Conservation (phyloP, 2,888 invertebrate genomes). For the Polymixis flavicincta region DNA sequence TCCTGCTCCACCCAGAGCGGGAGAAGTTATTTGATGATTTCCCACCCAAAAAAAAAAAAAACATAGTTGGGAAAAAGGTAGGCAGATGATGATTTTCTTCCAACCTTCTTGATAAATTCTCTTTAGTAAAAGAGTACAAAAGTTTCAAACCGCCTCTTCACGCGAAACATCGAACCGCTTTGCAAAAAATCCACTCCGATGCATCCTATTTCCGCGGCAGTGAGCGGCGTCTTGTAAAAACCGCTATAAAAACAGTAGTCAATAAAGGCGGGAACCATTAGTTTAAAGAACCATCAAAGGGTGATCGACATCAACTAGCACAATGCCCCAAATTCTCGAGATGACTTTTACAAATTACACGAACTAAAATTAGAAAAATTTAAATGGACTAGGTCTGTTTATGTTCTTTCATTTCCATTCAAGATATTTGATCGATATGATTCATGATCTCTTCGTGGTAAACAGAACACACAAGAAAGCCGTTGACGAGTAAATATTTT, state of each 20-base stretch:
- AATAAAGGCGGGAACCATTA: background rate
- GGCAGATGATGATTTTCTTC: too few species aligned
- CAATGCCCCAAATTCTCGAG: slow-evolving; percentile 35
- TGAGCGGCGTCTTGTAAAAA: too few species aligned
- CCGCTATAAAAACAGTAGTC: background rate
- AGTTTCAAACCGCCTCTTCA: too few species aligned
- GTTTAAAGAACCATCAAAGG: background rate
- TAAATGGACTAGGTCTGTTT: slow-evolving; percentile 28
- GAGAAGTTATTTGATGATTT: too few species aligned
- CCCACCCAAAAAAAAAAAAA: too few species aligned
- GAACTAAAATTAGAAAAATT: slow-evolving; percentile 23
- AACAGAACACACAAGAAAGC: slow-evolving; percentile 16
- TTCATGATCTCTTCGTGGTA: slow-evolving; percentile 24
- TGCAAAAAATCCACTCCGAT: too few species aligned
- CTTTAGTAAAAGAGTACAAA: too few species aligned
- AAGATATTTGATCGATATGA: slow-evolving; percentile 42
- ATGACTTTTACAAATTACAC: slow-evolving; percentile 45
- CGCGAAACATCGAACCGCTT: too few species aligned
- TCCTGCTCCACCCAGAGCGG: too few species aligned
- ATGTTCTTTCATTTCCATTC: slow-evolving; percentile 33
- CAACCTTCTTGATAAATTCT: too few species aligned
- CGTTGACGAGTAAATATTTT: slow-evolving; percentile 46
- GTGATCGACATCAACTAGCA: slow-evolving; percentile 21
- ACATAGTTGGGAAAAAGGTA: too few species aligned
- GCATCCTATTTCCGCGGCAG: too few species aligned